Conservation (phyloP, 2,888 invertebrate genomes). For the Meganola albula region DNA sequence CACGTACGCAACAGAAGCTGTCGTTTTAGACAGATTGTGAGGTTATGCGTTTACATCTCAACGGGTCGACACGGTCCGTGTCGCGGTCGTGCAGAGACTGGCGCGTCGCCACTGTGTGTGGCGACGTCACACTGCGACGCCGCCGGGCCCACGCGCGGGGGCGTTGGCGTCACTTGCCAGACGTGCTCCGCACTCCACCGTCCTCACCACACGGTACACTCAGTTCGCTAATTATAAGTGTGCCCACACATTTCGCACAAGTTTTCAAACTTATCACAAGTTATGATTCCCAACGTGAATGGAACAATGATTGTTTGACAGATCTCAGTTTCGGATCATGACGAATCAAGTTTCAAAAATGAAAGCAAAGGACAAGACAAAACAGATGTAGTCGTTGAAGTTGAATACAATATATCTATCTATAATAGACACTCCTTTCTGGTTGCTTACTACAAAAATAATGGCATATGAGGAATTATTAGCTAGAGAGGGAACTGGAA, state of each 20-base stretch:
- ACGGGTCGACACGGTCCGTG: conserved; percentile 71
- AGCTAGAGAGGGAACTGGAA: no score
- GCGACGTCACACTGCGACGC: conserved; percentile 30
- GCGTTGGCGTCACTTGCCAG: conserved; percentile 61
- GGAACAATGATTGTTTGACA: conserved; percentile 32
- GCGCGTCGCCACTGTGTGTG: conserved; percentile 30
- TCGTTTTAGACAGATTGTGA: conserved; percentile 67
- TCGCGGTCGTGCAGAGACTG: conserved; percentile 73
- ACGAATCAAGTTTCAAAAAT: conserved; percentile 24
- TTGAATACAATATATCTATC: no score
- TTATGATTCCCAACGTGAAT: conserved; percentile 32
- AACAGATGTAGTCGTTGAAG: no score
- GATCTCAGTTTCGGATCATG: conserved; percentile 26
- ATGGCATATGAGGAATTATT: no score
- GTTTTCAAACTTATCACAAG: conserved; percentile 41
- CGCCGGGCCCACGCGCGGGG: conserved; percentile 42
- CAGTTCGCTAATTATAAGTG: conserved; percentile 18
- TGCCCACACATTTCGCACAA: conserved; percentile 27
- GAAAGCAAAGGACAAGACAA: conserved; percentile 40
- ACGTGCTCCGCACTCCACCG: conserved; percentile 29
- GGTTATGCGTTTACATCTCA: conserved; percentile 74
- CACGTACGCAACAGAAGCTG: conserved; percentile 65
- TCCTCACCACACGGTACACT: conserved; percentile 25
- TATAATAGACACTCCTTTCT: no score
- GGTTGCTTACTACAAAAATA: no score